Base-by-base conservation (phyloP, 2,797 vertebrate species). In the Pipistrellus pipistrellus region DNA sequence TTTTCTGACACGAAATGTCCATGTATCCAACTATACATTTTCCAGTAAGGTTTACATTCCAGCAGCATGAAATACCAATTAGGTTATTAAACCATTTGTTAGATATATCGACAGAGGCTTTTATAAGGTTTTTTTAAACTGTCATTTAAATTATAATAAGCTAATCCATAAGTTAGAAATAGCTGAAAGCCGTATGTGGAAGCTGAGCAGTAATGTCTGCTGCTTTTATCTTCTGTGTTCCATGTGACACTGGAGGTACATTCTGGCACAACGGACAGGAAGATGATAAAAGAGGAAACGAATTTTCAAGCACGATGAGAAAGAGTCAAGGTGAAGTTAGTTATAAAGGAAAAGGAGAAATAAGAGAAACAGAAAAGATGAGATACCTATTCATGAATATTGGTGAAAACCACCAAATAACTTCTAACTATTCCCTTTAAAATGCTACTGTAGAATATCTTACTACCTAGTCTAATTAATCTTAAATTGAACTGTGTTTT, bases 301-400 rank as follows among this genome's bases (percentile, higher is more conserved):
- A 90, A 91, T 81, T 86, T 32, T 88, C 68, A 72, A 72, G 73
- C 44, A 51, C 0, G 21, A 66, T 55, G 44, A 85, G 48, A 38
- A 51, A 4, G 14, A 78, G 46, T 81, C 84, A 85, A 85, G 64
- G 48, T 30, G 32, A 91, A 82, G 44, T 38, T 81, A 82, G 66
- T 69, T 66, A 93, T 14, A 55, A 38, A 81, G 73, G 68, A 1
- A 85, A 77, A 82, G 55, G 38, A 78, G 44, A 27, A 85, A 55
- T 8, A 93, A 48, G 66, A 81, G 59, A 92, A 66, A 44, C 11
- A 83, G 46, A 85, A 94, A 77, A 83, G 68, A 82, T 18, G n/a
- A 44, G 41, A 77, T 71, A 91, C 59, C 59, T 2, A 25, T 0
- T 1, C 32, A 73, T 57, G 51, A 73, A 64, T 77, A 90, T 0